Evolutionary conservation across 1,140 invertebrate species (phyloP).

Genomic region (Diuraphis noxia): DNA sequence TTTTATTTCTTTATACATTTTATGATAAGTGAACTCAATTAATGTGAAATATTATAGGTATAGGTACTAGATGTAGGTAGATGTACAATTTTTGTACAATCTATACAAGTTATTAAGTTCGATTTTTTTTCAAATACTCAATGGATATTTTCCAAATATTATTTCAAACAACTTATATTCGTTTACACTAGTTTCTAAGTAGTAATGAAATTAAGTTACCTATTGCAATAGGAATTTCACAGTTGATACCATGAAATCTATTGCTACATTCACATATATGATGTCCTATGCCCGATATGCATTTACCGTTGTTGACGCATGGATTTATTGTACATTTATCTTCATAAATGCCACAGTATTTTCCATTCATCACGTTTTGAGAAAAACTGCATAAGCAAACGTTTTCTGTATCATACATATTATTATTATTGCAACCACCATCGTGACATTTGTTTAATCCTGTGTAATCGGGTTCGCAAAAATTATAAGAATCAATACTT

Average conservation of each 20-base stretch:
- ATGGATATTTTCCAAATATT: neutral
- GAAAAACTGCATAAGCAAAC: neutral
- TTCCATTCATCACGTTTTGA: neutral
- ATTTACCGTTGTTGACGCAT: neutral
- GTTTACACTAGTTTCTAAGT: neutral
- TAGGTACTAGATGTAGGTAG: too few species aligned
- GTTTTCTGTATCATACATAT: neutral
- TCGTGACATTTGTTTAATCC: neutral
- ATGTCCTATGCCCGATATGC: neutral
- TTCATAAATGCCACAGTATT: neutral
- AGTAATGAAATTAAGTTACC: neutral
- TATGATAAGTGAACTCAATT: neutral
- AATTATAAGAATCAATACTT: neutral
- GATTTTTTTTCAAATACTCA: neutral
- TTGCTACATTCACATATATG: neutral
- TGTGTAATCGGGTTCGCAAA: neutral
- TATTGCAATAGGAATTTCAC: neutral
- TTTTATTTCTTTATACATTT: neutral
- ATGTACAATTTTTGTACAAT: neutral
- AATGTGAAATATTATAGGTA: too few species aligned
- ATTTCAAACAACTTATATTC: neutral
- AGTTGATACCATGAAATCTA: neutral
- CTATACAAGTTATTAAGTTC: neutral
- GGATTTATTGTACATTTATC: neutral
- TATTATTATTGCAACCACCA: slow-evolving; percentile 4